phyloP scores from a whole-genome alignment of 2,888 invertebrate genomes.

The Drosophila peninsularis region DNA sequence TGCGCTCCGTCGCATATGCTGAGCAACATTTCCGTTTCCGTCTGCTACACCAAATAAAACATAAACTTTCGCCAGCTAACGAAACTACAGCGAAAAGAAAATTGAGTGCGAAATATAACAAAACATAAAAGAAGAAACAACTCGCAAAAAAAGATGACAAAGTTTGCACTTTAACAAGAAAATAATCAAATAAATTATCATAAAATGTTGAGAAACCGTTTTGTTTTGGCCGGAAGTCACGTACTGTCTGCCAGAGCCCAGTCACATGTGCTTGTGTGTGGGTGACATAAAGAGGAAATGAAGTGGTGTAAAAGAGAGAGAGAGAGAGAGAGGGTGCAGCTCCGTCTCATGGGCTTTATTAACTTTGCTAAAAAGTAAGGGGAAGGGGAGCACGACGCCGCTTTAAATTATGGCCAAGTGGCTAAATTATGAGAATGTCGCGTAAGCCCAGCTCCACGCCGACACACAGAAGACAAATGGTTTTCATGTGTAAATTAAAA shows the following conservation, averaged over 20 bases:
- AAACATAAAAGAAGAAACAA: conserved; percentile 21
- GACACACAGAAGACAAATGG: conserved; percentile 66
- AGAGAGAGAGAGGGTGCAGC: conserved; percentile 7
- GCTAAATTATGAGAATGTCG: conserved; percentile 78
- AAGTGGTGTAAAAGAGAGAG: conserved; percentile 11
- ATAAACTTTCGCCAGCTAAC: conserved; percentile 31
- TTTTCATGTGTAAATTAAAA: conserved; percentile 76
- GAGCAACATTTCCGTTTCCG: conserved; percentile 81
- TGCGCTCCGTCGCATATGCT: conserved; percentile 68
- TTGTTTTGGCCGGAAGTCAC: conserved; percentile 80
- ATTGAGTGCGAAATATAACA: conserved; percentile 46
- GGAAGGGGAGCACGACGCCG: conserved; percentile 32
- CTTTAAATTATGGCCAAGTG: conserved; percentile 77
- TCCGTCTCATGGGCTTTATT: conserved; percentile 61
- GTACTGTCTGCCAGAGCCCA: conserved; percentile 67
- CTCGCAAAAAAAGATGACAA: conserved; percentile 57
- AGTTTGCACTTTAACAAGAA: conserved; percentile 81
- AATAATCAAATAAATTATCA: conserved; percentile 81
- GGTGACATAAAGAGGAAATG: conserved; percentile 19
- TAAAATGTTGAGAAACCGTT: conserved; percentile 76
- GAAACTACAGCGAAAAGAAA: conserved; percentile 33
- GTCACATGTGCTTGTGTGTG: conserved; percentile 34
- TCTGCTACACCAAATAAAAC: conserved; percentile 42
- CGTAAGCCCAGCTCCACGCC: conserved; percentile 47
- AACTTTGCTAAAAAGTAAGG: conserved; percentile 68